Conservation (phyloP, 2,113 vertebrate genomes). For the Camarhynchus parvulus region DNA sequence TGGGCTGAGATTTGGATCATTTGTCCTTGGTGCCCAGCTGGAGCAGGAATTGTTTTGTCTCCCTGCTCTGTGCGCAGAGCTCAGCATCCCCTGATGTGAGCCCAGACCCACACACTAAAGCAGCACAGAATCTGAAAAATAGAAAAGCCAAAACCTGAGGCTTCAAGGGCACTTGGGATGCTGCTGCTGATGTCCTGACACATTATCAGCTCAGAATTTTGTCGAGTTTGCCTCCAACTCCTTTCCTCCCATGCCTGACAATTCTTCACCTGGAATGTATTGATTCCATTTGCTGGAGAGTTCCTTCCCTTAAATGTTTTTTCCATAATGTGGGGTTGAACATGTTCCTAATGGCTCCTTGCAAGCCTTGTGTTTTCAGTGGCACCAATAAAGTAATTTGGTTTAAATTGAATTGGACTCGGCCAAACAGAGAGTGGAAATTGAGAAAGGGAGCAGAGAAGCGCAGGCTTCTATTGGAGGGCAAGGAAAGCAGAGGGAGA, state of each 20-base stretch:
- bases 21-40: neutral
- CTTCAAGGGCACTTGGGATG: neutral
- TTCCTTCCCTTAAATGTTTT: slow-evolving; percentile 64
- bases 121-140: neutral
- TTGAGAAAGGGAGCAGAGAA: neutral
- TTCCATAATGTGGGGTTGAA: slow-evolving; percentile 25
- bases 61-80: neutral
- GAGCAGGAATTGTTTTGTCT: neutral
- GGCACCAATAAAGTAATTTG: slow-evolving; percentile 64
- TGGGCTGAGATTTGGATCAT: neutral
- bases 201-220: neutral
- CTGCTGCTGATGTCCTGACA: neutral
- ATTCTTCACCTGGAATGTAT: slow-evolving; percentile 47
- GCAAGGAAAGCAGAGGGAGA: neutral
- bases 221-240: neutral
- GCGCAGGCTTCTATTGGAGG: neutral
- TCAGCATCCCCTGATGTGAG: neutral
- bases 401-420: slow-evolving; percentile 56
- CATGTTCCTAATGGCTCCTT: slow-evolving; percentile 8
- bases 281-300: slow-evolving; percentile 67
- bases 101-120: neutral
- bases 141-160: neutral
- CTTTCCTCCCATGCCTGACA: neutral
- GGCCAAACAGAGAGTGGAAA: neutral
- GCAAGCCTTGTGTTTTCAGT: slow-evolving; percentile 6